Evolutionary conservation across 2,797 vertebrate genomes (phyloP).

Genomic region (Bradypodion pumilum): DNA sequence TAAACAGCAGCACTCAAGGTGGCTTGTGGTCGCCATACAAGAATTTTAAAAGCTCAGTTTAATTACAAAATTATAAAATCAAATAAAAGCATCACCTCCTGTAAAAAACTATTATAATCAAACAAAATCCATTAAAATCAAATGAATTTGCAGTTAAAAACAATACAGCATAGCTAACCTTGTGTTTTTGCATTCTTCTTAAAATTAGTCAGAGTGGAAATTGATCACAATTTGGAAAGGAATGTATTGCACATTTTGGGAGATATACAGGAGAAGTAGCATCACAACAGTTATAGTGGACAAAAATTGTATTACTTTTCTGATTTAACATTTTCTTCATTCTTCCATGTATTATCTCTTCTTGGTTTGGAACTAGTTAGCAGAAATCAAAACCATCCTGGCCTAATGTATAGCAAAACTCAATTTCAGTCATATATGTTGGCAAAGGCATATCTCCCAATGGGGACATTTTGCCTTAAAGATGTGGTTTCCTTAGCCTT

Average conservation of each 20-base stretch:
- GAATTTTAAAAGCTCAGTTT: neutral
- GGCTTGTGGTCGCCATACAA: too few species aligned
- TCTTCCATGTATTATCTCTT: neutral
- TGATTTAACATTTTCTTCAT: slow-evolving; percentile 52
- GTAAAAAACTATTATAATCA: too few species aligned
- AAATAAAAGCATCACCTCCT: too few species aligned
- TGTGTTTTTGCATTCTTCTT: too few species aligned
- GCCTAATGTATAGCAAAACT: slow-evolving; percentile 50
- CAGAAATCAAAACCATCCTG: slow-evolving; percentile 44
- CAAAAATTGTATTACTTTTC: slow-evolving; percentile 63
- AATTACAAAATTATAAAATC: too few species aligned
- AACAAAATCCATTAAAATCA: too few species aligned
- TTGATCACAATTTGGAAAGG: too few species aligned
- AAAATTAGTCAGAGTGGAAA: too few species aligned
- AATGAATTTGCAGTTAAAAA: too few species aligned
- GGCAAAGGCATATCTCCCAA: slow-evolving; percentile 35
- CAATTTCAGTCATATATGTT: slow-evolving; percentile 48
- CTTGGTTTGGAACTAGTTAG: slow-evolving; percentile 42
- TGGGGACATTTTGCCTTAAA: slow-evolving; percentile 49
- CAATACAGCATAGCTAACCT: too few species aligned
- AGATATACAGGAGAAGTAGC: slow-evolving; percentile 34
- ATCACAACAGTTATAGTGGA: slow-evolving; percentile 53
- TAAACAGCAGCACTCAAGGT: too few species aligned
- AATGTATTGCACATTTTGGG: too few species aligned
- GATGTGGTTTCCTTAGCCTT: slow-evolving; percentile 41